Conservation (phyloP, 2,113 vertebrate genomes). For the Dipodomys stephensi region DNA sequence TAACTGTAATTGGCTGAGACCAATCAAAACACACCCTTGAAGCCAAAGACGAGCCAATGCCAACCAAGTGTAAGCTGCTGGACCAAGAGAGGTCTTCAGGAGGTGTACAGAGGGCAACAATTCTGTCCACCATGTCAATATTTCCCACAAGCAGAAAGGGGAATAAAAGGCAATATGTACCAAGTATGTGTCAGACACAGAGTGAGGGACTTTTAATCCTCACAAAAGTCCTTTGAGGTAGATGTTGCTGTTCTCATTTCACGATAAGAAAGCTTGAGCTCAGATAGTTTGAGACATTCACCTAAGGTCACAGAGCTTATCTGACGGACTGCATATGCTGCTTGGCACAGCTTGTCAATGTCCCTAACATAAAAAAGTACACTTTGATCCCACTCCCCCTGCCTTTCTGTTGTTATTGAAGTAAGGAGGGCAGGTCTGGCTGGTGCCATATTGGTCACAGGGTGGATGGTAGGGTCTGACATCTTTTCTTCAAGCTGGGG, state of each 20-base stretch:
- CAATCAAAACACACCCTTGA: not conserved
- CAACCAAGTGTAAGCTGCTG: not conserved
- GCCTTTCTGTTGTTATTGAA: not conserved
- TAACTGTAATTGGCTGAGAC: not conserved
- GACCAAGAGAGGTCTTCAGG: fast-evolving
- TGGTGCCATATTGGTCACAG: too few species aligned
- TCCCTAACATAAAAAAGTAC: not conserved
- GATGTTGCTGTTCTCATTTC: not conserved
- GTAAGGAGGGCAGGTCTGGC: too few species aligned
- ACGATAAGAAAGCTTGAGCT: not conserved
- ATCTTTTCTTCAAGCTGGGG: too few species aligned
- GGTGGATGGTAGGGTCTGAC: too few species aligned
- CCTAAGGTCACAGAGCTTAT: not conserved
- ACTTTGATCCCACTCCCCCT: not conserved
- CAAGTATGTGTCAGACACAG: not conserved
- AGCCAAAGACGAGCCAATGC: not conserved
- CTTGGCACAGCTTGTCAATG: not conserved
- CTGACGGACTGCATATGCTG: not conserved
- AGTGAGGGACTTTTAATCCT: not conserved
- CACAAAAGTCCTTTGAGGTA: not conserved
- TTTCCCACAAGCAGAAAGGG: not conserved
- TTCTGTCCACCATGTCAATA: not conserved
- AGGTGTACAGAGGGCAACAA: fast-evolving
- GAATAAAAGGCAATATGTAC: fast-evolving
- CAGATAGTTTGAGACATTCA: not conserved